phyloP scores from a whole-genome alignment of 2,113 vertebrate species.

The Columba livia region DNA sequence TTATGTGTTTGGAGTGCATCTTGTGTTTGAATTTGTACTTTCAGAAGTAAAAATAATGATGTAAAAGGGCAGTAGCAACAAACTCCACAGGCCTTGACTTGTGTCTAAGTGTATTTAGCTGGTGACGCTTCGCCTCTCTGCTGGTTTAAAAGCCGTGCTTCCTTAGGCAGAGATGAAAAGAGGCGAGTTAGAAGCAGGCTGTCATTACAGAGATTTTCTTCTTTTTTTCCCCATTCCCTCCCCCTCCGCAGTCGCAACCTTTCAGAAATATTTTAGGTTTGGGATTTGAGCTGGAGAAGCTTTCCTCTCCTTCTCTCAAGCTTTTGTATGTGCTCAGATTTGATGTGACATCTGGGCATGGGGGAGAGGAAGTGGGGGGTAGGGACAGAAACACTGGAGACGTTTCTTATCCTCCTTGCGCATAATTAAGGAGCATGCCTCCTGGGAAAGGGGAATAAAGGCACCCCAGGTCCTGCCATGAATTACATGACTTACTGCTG shows the following conservation, averaged over 20 bases:
- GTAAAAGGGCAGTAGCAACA: not conserved
- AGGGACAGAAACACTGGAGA: conserved; percentile 22
- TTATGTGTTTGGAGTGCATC: not conserved
- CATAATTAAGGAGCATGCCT: conserved; percentile 66
- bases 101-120: not conserved
- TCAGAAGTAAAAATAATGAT: not conserved
- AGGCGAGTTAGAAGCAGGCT: not conserved
- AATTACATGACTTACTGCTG: conserved; percentile 74
- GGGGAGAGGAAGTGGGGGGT: conserved; percentile 51
- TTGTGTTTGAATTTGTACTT: not conserved
- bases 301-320: conserved; percentile 42
- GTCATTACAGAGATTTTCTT: not conserved
- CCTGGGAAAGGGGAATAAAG: conserved; percentile 70
- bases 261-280: conserved; percentile 59
- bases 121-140: not conserved
- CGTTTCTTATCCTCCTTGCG: conserved; percentile 47
- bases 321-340: conserved; percentile 62
- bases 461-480: conserved; percentile 63
- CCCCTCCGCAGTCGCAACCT: not conserved
- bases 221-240: accelerated
- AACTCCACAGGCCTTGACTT: not conserved
- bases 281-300: conserved; percentile 48
- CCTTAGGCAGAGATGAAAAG: not conserved
- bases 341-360: conserved; percentile 55
- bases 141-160: not conserved